These are phyloP conservation scores for Petrolisthes cinctipes DNA, from an alignment of 2,888 invertebrate species.

Conservation along the genomic window DNA sequence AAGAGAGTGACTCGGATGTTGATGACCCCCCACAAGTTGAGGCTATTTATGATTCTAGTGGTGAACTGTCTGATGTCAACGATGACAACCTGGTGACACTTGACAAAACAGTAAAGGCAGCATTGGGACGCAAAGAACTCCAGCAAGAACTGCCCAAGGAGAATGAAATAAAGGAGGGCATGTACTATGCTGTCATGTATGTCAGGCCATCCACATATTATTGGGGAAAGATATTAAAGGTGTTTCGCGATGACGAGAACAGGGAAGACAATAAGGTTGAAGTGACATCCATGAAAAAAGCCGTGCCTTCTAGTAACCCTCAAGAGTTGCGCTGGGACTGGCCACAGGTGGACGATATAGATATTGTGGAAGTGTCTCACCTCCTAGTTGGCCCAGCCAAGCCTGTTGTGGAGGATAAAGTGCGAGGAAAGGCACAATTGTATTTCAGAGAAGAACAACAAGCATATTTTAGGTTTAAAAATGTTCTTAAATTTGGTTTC, in stretches of 20 bases:
- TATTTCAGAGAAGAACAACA: conserved; percentile 6
- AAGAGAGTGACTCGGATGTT: conserved; percentile 15
- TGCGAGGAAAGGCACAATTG: neutral
- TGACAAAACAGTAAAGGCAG: neutral
- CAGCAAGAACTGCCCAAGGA: neutral
- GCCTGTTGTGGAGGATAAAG: neutral
- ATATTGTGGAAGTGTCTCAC: conserved; percentile 10
- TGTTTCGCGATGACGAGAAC: conserved; percentile 11
- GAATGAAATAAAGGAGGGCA: conserved; percentile 7
- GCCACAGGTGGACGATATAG: neutral
- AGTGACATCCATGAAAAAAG: conserved; percentile 16
- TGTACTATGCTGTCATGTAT: conserved; percentile 32
- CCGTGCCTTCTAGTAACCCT: conserved; percentile 25
- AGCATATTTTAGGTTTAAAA: neutral
- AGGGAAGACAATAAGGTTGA: conserved; percentile 1
- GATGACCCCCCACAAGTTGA: neutral
- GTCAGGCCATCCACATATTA: conserved; percentile 30
- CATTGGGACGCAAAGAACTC: conserved; percentile 8
- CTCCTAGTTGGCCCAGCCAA: conserved; percentile 17
- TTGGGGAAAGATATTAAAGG: conserved; percentile 22
- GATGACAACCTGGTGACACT: conserved; percentile 3
- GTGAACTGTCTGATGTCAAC: conserved; percentile 15
- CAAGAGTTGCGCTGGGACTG: conserved; percentile 22
- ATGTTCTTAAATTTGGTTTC: neutral
- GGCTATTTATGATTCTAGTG: neutral